A percentile compares a stretch with the other conserved stretches of the same genome.
Evolutionary conservation across 2,113 vertebrate species (phyloP).

Genomic region (Alethe castanea): DNA sequence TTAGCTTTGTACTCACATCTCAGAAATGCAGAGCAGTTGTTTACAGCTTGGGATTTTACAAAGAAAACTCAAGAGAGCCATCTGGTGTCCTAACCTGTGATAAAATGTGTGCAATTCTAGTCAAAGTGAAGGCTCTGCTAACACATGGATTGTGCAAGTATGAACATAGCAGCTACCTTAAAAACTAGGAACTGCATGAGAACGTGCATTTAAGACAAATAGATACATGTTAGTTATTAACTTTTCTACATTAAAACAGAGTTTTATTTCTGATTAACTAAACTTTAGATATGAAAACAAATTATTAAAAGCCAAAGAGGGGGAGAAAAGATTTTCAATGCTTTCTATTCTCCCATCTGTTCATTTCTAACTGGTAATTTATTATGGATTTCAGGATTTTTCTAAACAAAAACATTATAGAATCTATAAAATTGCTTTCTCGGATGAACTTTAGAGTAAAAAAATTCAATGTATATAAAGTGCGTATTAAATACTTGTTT

Average conservation of each 20-base stretch:
- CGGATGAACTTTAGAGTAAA: not conserved
- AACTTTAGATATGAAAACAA: not conserved
- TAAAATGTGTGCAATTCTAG: slow-evolving; percentile 59
- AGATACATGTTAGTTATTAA: not conserved
- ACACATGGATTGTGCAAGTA: not conserved
- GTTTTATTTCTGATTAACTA: not conserved
- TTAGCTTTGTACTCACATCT: slow-evolving; percentile 2
- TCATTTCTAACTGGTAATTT: not conserved
- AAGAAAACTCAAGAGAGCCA: slow-evolving; percentile 98
- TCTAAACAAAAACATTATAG: not conserved
- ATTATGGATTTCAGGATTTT: not conserved
- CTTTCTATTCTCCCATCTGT: not conserved
- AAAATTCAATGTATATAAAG: not conserved
- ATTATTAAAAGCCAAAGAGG: not conserved
- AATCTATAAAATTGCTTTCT: not conserved
- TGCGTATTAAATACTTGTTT: not conserved
- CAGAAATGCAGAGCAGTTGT: slow-evolving; percentile 64
- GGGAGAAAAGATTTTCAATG: not conserved
- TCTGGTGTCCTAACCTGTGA: slow-evolving; percentile 92
- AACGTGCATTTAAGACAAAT: not conserved
- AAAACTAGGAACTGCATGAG: not conserved
- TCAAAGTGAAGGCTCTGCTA: not conserved
- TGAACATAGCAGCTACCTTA: not conserved
- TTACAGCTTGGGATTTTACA: slow-evolving; percentile 67
- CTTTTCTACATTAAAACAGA: not conserved